A percentile compares a stretch with the other conserved stretches of the same genome.
These are phyloP conservation scores for Okamejei kenojei DNA, from an alignment of 2,797 vertebrate species.

Conservation along the genomic window DNA sequence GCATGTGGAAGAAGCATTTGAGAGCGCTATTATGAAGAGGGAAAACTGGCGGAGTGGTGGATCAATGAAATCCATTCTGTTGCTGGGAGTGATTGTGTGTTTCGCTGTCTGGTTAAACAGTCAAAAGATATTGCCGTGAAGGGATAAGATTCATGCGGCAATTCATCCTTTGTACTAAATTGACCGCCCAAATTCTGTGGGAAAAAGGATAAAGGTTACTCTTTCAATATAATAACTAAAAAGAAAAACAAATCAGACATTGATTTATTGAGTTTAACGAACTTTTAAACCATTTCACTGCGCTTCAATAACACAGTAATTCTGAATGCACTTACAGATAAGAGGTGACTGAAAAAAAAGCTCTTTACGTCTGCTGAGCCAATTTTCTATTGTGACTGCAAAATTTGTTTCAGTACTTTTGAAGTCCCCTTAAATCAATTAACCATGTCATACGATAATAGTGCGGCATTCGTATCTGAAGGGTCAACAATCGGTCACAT, in stretches of 20 bases:
- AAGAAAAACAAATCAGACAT: conserved; percentile 19
- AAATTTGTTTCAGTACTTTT: conserved; percentile 30
- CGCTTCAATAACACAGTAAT: conserved; percentile 47
- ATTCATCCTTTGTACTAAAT: conserved; percentile 31
- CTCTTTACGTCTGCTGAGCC: conserved; percentile 15
- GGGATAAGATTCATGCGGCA: conserved; percentile 26
- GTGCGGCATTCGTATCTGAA: not conserved
- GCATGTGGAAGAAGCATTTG: conserved; percentile 35
- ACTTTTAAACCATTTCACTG: conserved; percentile 53
- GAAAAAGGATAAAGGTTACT: conserved; percentile 56
- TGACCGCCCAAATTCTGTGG: conserved; percentile 32
- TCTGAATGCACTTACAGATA: conserved; percentile 12
- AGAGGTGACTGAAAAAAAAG: not conserved
- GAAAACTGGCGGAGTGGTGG: conserved; percentile 13
- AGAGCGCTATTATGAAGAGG: conserved; percentile 14
- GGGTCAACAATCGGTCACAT: conserved; percentile 4
- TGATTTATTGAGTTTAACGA: conserved; percentile 55
- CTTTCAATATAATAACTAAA: conserved; percentile 45
- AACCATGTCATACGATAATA: not conserved
- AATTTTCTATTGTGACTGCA: conserved; percentile 23
- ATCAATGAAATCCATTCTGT: conserved; percentile 38
- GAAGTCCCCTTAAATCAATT: not conserved
- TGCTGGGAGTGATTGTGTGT: conserved; percentile 28
- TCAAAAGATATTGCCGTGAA: conserved; percentile 31
- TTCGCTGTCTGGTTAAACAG: conserved; percentile 37